These are phyloP conservation scores for Holacanthus passer DNA, from an alignment of 2,113 vertebrate genomes.

Conservation along the genomic window DNA sequence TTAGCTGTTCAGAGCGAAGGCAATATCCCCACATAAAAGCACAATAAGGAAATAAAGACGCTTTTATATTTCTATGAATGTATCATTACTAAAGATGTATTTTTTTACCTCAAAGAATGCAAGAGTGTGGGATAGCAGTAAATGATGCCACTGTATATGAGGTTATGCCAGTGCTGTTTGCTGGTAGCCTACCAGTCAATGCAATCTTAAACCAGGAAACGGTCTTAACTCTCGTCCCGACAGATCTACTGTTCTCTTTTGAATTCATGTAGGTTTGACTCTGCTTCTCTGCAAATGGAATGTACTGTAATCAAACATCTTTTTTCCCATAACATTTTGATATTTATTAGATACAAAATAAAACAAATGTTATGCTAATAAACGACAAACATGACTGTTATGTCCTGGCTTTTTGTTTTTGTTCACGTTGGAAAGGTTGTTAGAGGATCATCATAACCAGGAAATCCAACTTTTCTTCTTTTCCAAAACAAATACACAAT, in stretches of 20 bases:
- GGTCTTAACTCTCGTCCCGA: conserved; percentile 47
- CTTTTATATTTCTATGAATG: conserved; percentile 84
- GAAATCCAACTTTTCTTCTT: neutral
- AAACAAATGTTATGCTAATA: conserved; percentile 78
- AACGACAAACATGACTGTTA: conserved; percentile 78
- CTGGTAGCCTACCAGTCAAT: conserved; percentile 61
- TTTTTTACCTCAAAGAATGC: conserved; percentile 78
- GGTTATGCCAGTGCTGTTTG: conserved; percentile 44
- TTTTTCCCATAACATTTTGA: conserved; percentile 72
- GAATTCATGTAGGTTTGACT: conserved; percentile 63
- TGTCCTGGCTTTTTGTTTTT: conserved; percentile 20
- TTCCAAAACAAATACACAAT: neutral
- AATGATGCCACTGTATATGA: conserved; percentile 45
- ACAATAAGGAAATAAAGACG: conserved; percentile 73
- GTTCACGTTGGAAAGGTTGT: neutral
- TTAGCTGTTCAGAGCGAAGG: conserved; percentile 55
- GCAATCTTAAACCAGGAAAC: conserved; percentile 63
- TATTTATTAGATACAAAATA: conserved; percentile 77
- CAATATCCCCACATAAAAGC: conserved; percentile 80
- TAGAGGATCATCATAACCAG: neutral
- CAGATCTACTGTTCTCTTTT: conserved; percentile 64
- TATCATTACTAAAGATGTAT: conserved; percentile 80
- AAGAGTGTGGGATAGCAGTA: conserved; percentile 48
- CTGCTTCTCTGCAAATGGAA: conserved; percentile 77
- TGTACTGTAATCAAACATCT: conserved; percentile 79